Base-by-base conservation (phyloP, 2,113 vertebrate genomes). In the Mormyrus iriodes region DNA sequence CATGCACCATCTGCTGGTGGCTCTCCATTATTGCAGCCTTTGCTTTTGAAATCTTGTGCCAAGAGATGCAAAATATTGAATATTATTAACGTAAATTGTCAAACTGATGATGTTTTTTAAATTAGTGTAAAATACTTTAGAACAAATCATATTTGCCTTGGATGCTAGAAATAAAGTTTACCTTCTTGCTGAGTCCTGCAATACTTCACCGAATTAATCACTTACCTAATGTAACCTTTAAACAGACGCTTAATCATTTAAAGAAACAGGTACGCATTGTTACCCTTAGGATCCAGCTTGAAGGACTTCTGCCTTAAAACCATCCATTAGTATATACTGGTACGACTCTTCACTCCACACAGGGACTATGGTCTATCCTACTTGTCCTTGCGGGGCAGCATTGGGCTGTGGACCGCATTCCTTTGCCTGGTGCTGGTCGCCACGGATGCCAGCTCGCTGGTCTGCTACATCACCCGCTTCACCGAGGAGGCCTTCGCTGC, bases 381-480 rank as follows among this genome's bases (percentile, higher is more conserved):
- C 95, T 95, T 99, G 91, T 97, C 98, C 3, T 93, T 99, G 92
- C 95, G 98, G 91, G 97, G 97, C 91, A 96, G 97, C 95, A 99
- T 99, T 89, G 98, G 98, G 89, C 95, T 99, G 58, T 99, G 98
- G 98, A 99, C 98, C 12, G 93, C 98, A 48, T 97, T 99, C 94
- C 93, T 98, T 39, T 99, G 98, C 92, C 90, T 98, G 53, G 87
- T 97, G 84, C 95, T 99, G 93, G 98, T 99, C 89, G 98, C 98
- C 90, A 98, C 98, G 46, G 98, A 99, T 91, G 97, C 98, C 0
- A 99, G 98, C 95, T 97, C 97, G 87, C 95, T 99, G 5, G 98
- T 99, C 89, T 98, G 98, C 94, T 99, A 99, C 87, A 98, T 99
- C 93, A 99, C 98, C 61, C 96, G 98, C 19, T 99, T 99, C 93